Evolutionary conservation across 2,797 vertebrate species (phyloP).

Genomic region (Poeciliopsis gracilis): DNA sequence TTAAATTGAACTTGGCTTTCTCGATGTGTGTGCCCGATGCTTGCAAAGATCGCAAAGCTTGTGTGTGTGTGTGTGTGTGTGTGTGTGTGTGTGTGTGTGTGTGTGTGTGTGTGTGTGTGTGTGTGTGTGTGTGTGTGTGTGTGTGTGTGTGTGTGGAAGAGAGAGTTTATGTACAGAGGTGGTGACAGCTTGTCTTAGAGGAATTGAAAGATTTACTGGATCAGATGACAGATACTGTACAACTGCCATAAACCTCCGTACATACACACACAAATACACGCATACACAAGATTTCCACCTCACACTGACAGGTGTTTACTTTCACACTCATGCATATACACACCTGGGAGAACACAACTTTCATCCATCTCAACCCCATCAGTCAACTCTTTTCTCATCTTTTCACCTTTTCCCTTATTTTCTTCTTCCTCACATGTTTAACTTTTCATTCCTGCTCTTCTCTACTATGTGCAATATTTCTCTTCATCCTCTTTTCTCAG

Average conservation of each 20-base stretch:
- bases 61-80: slow-evolving; percentile 8
- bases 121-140: no score
- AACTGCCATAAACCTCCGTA: slow-evolving; percentile 23
- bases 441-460: not conserved
- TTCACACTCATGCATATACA: slow-evolving; percentile 37
- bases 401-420: slow-evolving; percentile 2
- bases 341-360: slow-evolving; percentile 19
- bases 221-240: slow-evolving; percentile 33
- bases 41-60: slow-evolving; percentile 8
- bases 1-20: slow-evolving; percentile 7
- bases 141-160: slow-evolving; percentile 1
- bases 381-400: not conserved
- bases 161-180: slow-evolving; percentile 10
- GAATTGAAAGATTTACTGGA: slow-evolving; percentile 38
- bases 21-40: not conserved
- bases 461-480: not conserved
- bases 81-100: no score
- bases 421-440: not conserved
- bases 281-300: slow-evolving; percentile 15
- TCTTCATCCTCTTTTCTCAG: not conserved
- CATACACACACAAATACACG: not conserved
- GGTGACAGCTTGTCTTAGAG: slow-evolving; percentile 24
- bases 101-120: no score
- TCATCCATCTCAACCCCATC: slow-evolving; percentile 31
- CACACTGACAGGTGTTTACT: slow-evolving; percentile 42